A percentile compares a stretch with the other conserved stretches of the same genome.
phyloP scores from a whole-genome alignment of 2,113 vertebrate species.

The Cyprinodon brontotheroides region DNA sequence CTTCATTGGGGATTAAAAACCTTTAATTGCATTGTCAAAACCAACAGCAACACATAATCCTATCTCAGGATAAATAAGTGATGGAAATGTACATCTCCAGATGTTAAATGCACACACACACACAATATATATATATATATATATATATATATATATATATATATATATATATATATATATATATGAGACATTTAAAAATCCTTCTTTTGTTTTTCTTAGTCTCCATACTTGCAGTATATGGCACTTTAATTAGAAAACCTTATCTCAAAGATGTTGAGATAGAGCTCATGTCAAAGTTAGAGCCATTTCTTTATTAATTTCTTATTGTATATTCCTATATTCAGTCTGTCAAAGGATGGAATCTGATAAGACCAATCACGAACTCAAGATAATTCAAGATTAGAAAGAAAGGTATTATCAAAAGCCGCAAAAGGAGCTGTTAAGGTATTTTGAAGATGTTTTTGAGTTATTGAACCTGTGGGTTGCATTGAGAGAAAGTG shows the following conservation, averaged over 20 bases:
- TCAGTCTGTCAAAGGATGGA: conserved; percentile 73
- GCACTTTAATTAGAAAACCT: conserved; percentile 83
- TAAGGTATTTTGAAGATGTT: conserved; percentile 43
- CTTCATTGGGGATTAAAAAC: conserved; percentile 65
- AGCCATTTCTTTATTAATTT: conserved; percentile 79
- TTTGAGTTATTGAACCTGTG: not conserved
- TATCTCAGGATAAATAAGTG: conserved; percentile 66
- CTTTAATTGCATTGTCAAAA: conserved; percentile 81
- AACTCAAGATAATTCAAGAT: conserved; percentile 76
- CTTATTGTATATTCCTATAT: conserved; percentile 80
- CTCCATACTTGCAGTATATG: conserved; percentile 64
- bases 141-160: no score
- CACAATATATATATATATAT: no score
- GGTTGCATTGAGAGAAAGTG: conserved; percentile 11
- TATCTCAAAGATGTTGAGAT: conserved; percentile 82
- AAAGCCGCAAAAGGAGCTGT: conserved; percentile 45
- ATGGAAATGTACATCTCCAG: conserved; percentile 67
- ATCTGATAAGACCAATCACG: conserved; percentile 72
- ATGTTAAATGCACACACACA: not conserved
- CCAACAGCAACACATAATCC: conserved; percentile 47
- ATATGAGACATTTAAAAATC: not conserved
- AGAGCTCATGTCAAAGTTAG: conserved; percentile 75
- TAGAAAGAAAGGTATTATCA: conserved; percentile 63
- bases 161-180: no score
- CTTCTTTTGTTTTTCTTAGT: conserved; percentile 40